Base-by-base conservation (phyloP, 2,113 vertebrate species). In the Thymallus thymallus region DNA sequence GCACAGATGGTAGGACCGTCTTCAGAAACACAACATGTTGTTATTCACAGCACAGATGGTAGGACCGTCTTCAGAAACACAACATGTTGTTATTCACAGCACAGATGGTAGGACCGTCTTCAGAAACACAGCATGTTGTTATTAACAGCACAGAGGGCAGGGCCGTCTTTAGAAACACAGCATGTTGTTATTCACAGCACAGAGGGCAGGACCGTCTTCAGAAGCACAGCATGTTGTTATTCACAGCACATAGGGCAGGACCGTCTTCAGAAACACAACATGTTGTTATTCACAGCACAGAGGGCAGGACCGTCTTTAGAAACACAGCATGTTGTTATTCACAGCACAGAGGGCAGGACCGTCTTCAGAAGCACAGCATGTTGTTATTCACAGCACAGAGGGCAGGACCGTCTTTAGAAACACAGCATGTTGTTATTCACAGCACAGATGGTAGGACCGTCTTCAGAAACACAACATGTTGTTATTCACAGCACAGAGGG, bases 281-380 rank as follows among this genome's bases (percentile, higher is more conserved):
- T 77, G 77, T 62, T 13, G 22, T 62, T 24, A 23, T 26, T 62
- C 23, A 12, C 61, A 24, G 10, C 10, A 23, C 9, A 62, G 61
- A 63, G 12, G 14, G 14, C 48, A 24, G 32, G 32, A 6, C 32
- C 32, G n/a, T 12, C 75, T 71, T 58, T 77, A 79, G 29, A 63
- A 75, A 80, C 74, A 75, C 75, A 80, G 0, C 75, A 77, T 77
- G 77, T 62, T 13, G 22, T 62, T 24, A 23, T 26, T 62, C 23
- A 12, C 61, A 24, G 10, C 10, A 23, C 9, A 62, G 61, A 63
- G 12, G 14, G 14, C 48, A 24, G 32, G 32, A 6, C 32, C 32
- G n/a, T 12, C 75, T 71, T 58, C 80, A 79, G 29, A 63, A 75
- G 77, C 74, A 75, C 75, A 80, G 0, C 75, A 77, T 77, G 77